phyloP scores from a whole-genome alignment of 2,888 invertebrate species.

The Hesperia comma region DNA sequence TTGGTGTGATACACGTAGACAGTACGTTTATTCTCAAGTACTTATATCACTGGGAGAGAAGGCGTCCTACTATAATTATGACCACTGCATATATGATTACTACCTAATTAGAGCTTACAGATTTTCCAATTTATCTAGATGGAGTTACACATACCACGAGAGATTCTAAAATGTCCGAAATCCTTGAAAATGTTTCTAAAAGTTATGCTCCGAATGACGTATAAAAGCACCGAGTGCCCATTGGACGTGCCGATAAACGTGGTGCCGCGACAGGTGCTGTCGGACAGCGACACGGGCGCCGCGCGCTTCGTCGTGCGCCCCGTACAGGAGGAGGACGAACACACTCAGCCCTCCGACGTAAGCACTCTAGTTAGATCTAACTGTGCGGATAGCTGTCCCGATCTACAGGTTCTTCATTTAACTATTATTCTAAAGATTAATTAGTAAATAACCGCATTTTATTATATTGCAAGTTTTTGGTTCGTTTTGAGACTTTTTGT shows the following conservation, averaged over 20 bases:
- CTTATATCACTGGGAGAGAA: too few species aligned
- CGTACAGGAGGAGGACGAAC: slow-evolving; percentile 87
- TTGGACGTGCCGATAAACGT: slow-evolving; percentile 49
- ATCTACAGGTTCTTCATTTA: slow-evolving; percentile 38
- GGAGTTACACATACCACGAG: slow-evolving; percentile 27
- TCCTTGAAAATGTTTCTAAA: slow-evolving; percentile 29
- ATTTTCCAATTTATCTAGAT: slow-evolving; percentile 27
- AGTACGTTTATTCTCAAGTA: too few species aligned
- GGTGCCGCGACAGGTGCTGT: slow-evolving; percentile 73
- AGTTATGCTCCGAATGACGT: slow-evolving; percentile 35
- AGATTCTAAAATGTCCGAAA: slow-evolving; percentile 21
- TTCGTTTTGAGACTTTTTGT: background rate
- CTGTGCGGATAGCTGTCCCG: slow-evolving; percentile 38
- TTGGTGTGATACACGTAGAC: too few species aligned
- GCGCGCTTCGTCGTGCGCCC: slow-evolving; percentile 87
- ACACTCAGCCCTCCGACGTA: slow-evolving; percentile 79
- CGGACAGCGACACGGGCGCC: slow-evolving; percentile 78
- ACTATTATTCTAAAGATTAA: slow-evolving; percentile 18
- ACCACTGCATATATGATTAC: too few species aligned
- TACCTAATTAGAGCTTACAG: background rate
- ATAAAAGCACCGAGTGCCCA: slow-evolving; percentile 27
- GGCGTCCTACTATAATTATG: too few species aligned
- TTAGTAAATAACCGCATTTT: slow-evolving; percentile 18
- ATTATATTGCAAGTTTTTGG: slow-evolving; percentile 19
- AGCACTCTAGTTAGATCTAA: slow-evolving; percentile 53